phyloP scores from a whole-genome alignment of 2,113 vertebrate species.

The Burhinus bistriatus region DNA sequence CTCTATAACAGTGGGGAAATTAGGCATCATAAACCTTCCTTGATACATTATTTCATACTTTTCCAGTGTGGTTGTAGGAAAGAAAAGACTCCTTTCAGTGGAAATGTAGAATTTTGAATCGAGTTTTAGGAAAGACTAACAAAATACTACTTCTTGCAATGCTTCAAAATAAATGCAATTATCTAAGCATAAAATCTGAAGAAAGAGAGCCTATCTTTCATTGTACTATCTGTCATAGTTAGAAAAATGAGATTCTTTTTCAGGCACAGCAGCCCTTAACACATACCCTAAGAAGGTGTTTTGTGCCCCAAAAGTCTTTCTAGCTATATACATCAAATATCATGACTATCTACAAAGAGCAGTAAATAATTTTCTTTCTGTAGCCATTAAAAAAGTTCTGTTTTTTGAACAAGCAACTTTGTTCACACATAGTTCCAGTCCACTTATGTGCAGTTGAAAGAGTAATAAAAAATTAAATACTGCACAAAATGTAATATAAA shows the following conservation, averaged over 20 bases:
- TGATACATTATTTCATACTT: background rate
- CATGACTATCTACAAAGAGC: background rate
- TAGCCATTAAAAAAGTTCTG: background rate
- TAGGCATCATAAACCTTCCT: background rate
- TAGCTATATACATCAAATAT: background rate
- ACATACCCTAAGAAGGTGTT: background rate
- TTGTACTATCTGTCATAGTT: background rate
- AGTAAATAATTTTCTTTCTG: background rate
- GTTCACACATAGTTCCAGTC: background rate
- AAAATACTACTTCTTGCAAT: background rate
- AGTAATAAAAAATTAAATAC: conserved; percentile 24
- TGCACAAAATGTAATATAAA: background rate
- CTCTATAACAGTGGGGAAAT: background rate
- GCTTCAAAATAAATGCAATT: background rate
- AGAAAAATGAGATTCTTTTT: background rate
- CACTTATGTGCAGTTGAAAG: background rate
- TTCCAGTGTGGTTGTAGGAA: background rate
- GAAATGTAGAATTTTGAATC: background rate
- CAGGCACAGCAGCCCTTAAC: background rate
- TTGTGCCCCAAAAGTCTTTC: background rate
- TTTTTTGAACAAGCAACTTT: background rate
- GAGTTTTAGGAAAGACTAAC: background rate
- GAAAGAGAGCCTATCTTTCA: background rate
- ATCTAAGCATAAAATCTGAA: background rate
- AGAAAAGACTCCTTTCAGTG: background rate